phyloP scores from a whole-genome alignment of 1,140 invertebrate genomes.

The Akabosia matsudoensis region DNA sequence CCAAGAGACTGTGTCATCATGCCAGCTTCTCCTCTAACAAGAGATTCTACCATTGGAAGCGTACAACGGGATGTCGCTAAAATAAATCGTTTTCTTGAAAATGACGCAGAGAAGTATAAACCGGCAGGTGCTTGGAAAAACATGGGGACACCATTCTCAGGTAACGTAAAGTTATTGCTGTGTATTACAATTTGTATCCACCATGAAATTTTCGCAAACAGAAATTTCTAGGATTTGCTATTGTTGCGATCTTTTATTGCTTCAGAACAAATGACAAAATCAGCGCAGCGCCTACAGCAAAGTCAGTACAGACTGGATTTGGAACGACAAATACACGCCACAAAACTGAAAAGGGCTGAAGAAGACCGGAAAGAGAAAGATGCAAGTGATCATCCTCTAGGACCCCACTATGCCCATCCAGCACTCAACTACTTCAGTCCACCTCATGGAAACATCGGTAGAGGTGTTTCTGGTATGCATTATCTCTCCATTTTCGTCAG shows the following conservation, averaged over 20 bases:
- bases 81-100: slow-evolving; percentile 2
- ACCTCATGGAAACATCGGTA: slow-evolving; percentile 5
- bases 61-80: background rate
- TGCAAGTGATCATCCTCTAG: slow-evolving; percentile 32
- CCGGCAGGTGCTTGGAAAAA: slow-evolving; percentile 12
- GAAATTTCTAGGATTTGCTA: background rate
- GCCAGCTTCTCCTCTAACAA: background rate
- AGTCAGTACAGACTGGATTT: background rate
- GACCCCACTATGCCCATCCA: slow-evolving; percentile 19
- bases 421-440: background rate
- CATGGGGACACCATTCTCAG: slow-evolving; percentile 5
- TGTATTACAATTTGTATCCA: background rate
- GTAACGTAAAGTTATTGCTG: background rate
- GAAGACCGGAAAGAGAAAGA: slow-evolving; percentile 30
- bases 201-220: background rate
- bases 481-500: background rate
- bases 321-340: slow-evolving; percentile 26
- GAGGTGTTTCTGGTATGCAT: background rate
- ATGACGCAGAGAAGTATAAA: background rate
- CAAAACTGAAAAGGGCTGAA: slow-evolving; percentile 14
- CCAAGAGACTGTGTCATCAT: too few relatives aligned
- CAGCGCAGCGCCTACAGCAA: slow-evolving; percentile 4
- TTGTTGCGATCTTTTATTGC: background rate
- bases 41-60: background rate
- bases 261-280: slow-evolving; percentile 1